Percentiles rank a stretch among this genome's conserved stretches.
Evolutionary conservation across 2,797 vertebrate genomes (phyloP).

Genomic region (Psittacula echo): DNA sequence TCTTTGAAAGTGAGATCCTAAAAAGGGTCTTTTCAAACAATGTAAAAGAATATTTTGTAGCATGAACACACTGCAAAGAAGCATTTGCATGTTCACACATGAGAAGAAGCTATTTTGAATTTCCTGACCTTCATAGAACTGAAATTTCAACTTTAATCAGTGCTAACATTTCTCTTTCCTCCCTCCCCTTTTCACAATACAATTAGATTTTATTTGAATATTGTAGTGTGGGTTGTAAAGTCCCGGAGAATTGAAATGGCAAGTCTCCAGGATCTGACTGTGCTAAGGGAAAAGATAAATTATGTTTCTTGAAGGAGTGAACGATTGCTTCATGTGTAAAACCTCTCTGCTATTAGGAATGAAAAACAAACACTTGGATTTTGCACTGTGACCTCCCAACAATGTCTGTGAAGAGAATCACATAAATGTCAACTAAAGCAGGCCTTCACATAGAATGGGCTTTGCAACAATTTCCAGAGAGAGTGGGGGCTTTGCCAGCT

Average conservation of each 20-base stretch:
- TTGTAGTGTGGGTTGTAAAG: conserved; percentile 43
- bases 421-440: not conserved
- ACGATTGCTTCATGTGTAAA: conserved; percentile 60
- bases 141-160: conserved; percentile 45
- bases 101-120: conserved; percentile 8
- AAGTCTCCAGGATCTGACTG: conserved; percentile 48
- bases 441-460: not conserved
- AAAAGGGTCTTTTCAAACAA: not conserved
- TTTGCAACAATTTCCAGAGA: not conserved
- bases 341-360: conserved; percentile 27
- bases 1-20: not conserved
- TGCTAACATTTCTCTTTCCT: conserved; percentile 2
- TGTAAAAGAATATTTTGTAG: not conserved
- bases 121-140: conserved; percentile 24
- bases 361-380: conserved; percentile 37
- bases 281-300: conserved; percentile 57
- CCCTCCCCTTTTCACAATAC: conserved; percentile 18
- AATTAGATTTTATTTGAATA: conserved; percentile 60
- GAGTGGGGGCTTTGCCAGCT: not conserved
- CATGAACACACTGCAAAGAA: not conserved
- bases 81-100: not conserved
- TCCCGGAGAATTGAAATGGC: conserved; percentile 51
- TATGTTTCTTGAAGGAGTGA: conserved; percentile 48
- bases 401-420: not conserved
- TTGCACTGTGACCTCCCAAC: conserved; percentile 6